phyloP scores from a whole-genome alignment of 2,113 vertebrate genomes.

The Stercorarius parasiticus region DNA sequence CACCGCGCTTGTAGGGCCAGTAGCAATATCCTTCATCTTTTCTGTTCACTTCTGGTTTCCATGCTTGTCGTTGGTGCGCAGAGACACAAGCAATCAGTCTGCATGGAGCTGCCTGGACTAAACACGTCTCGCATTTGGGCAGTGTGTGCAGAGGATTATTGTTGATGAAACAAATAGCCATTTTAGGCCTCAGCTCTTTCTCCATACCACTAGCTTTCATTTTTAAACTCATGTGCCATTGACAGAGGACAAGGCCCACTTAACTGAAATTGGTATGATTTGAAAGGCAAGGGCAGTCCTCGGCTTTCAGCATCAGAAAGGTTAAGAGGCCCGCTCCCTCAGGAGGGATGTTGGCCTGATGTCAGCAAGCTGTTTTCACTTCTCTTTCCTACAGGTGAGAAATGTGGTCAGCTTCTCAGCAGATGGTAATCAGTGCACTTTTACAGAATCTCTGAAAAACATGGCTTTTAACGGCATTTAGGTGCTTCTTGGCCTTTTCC shows the following conservation, averaged over 20 bases:
- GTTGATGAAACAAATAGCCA: not conserved
- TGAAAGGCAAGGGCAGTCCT: not conserved
- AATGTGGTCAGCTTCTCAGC: not conserved
- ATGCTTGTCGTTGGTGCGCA: not conserved
- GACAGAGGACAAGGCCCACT: not conserved
- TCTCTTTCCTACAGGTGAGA: not conserved
- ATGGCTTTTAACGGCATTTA: not conserved
- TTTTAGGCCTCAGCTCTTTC: not conserved
- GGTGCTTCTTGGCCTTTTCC: not conserved
- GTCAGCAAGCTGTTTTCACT: not conserved
- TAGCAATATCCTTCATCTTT: not conserved
- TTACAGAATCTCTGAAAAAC: not conserved
- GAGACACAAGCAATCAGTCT: not conserved
- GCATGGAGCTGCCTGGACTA: not conserved
- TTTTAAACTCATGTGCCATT: not conserved
- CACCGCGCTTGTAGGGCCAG: not conserved
- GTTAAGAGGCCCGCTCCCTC: not conserved
- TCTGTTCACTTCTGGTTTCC: not conserved
- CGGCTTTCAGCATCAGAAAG: not conserved
- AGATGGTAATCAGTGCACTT: not conserved
- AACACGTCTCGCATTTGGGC: fast-evolving
- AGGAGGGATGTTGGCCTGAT: not conserved
- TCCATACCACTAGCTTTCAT: not conserved
- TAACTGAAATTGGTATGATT: not conserved
- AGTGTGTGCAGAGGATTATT: not conserved